phyloP scores from a whole-genome alignment of 2,113 vertebrate species.

The Clinocottus analis region DNA sequence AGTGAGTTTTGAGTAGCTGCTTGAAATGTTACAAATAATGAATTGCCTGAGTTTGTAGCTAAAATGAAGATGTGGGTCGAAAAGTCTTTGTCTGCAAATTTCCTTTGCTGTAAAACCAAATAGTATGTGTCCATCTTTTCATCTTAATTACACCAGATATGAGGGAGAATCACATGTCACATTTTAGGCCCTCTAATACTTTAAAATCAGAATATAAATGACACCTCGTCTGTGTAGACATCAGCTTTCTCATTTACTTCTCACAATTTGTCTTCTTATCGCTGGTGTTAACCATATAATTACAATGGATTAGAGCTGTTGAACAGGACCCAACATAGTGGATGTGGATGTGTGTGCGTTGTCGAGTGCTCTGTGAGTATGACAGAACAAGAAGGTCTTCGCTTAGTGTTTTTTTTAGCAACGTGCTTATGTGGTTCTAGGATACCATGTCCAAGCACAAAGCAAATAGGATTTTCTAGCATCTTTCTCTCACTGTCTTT shows the following conservation, averaged over 20 bases:
- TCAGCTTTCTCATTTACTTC: background rate
- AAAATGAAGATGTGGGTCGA: background rate
- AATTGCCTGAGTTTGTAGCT: background rate
- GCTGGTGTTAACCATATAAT: slow-evolving; percentile 1
- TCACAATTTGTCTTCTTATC: background rate
- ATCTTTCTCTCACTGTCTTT: slow-evolving; percentile 64
- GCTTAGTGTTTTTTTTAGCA: slow-evolving; percentile 50
- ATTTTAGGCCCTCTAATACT: background rate
- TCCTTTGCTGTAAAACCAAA: background rate
- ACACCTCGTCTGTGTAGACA: background rate
- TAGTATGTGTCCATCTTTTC: background rate
- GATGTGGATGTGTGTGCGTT: slow-evolving; percentile 35
- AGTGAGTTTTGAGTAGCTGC: slow-evolving; percentile 5
- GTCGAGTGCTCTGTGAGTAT: slow-evolving; percentile 18
- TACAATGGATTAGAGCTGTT: slow-evolving; percentile 7
- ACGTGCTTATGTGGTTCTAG: slow-evolving; percentile 59
- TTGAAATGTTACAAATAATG: slow-evolving; percentile 8
- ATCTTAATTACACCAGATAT: background rate
- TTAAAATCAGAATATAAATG: background rate
- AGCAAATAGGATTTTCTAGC: slow-evolving; percentile 83
- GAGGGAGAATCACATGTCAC: background rate
- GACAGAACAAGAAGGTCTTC: slow-evolving; percentile 34
- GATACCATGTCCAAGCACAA: slow-evolving; percentile 80
- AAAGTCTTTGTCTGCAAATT: background rate
- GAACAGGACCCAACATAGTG: slow-evolving; percentile 3